phyloP scores from a whole-genome alignment of 2,113 vertebrate species.

The Osmerus mordax region DNA sequence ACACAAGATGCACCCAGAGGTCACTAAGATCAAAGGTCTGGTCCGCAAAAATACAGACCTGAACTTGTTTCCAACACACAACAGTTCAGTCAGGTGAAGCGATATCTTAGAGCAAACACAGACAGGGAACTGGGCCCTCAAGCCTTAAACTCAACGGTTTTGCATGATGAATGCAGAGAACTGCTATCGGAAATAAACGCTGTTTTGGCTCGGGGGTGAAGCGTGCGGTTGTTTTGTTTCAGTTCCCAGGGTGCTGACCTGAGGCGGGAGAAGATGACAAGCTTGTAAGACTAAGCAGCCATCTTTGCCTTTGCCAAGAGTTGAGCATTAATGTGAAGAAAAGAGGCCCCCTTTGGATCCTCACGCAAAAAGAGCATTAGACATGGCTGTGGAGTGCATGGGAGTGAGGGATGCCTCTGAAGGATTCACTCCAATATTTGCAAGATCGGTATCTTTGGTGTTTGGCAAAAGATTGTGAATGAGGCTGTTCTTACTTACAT shows the following conservation, averaged over 20 bases:
- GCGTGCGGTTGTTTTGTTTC: constrained; percentile 5
- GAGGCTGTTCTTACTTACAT: neutral
- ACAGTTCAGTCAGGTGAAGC: neutral
- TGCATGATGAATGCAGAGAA: constrained; percentile 5
- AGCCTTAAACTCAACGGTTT: neutral
- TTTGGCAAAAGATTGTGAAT: neutral
- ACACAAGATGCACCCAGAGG: too few species aligned
- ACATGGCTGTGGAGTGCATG: neutral
- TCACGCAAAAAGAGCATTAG: constrained; percentile 4
- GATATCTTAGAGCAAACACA: neutral
- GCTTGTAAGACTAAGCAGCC: constrained; percentile 10
- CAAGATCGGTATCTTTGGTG: neutral
- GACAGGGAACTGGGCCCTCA: neutral
- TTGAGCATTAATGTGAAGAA: neutral
- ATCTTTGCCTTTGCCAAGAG: constrained; percentile 5
- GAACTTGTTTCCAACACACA: too few species aligned
- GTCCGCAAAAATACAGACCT: too few species aligned
- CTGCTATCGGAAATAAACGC: constrained; percentile 6
- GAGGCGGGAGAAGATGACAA: constrained; percentile 1
- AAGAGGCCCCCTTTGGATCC: neutral
- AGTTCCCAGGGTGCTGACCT: constrained; percentile 7
- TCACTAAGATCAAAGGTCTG: too few species aligned
- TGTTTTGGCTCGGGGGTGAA: neutral
- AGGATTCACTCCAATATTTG: neutral
- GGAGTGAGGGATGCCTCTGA: neutral